phyloP scores from a whole-genome alignment of 2,888 invertebrate species.

The Agrotis exclamationis region DNA sequence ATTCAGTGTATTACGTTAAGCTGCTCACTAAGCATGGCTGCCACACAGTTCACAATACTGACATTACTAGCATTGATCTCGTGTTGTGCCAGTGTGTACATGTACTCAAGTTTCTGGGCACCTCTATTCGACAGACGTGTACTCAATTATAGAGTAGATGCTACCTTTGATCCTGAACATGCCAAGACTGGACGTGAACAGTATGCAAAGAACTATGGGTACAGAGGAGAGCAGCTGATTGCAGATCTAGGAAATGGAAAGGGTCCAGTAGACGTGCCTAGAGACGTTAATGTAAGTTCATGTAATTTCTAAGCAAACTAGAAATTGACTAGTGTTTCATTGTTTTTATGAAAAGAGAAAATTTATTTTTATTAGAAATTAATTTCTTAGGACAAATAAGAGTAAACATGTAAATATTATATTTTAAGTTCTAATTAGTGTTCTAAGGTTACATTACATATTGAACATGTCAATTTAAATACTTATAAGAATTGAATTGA shows the following conservation, averaged over 20 bases:
- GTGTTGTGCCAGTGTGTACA: conserved; percentile 66
- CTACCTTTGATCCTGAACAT: conserved; percentile 74
- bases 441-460: no score
- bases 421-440: no score
- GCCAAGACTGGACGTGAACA: conserved; percentile 71
- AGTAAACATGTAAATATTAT: no score
- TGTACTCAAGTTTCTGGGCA: conserved; percentile 86
- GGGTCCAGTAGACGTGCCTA: conserved; percentile 58
- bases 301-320: background rate
- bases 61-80: conserved; percentile 4
- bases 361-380: no score
- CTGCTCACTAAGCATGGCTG: conserved; percentile 20
- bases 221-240: conserved; percentile 79
- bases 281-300: conserved; percentile 73
- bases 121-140: conserved; percentile 81
- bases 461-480: no score
- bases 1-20: conserved; percentile 24
- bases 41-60: background rate
- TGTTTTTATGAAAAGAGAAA: background rate
- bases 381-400: no score
- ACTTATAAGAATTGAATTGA: background rate
- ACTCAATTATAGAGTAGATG: conserved; percentile 81
- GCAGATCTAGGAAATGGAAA: conserved; percentile 81
- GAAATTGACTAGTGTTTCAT: background rate
- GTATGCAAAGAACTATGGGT: conserved; percentile 76